phyloP scores from a whole-genome alignment of 1,140 invertebrate species.

The Drosophila guanche region DNA sequence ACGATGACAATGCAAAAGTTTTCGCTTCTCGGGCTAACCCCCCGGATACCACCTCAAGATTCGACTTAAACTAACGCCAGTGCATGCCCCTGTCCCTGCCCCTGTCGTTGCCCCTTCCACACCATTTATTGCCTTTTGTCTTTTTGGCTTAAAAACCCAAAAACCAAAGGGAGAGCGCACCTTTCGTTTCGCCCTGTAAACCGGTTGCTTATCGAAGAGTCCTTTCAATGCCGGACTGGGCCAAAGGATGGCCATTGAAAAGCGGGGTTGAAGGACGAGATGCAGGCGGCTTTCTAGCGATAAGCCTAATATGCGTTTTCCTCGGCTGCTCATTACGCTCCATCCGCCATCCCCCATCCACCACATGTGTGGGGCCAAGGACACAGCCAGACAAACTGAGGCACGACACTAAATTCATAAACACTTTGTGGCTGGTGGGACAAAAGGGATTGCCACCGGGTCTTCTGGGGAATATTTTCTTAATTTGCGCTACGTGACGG shows the following conservation, averaged over 20 bases:
- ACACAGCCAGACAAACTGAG: neutral
- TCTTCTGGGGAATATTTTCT: slow-evolving; percentile 45
- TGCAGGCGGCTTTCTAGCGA: slow-evolving; percentile 55
- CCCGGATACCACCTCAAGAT: slow-evolving; percentile 43
- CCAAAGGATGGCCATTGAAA: neutral
- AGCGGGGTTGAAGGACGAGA: slow-evolving; percentile 53
- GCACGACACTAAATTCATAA: slow-evolving; percentile 77
- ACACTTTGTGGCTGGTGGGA: slow-evolving; percentile 57
- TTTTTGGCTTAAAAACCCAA: slow-evolving; percentile 56
- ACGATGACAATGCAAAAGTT: slow-evolving; percentile 80
- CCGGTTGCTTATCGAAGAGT: slow-evolving; percentile 68
- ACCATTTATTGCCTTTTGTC: slow-evolving; percentile 27
- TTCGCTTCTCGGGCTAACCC: slow-evolving; percentile 17
- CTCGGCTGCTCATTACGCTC: slow-evolving; percentile 71
- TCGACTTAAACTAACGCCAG: too few species aligned
- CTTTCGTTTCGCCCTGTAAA: slow-evolving; percentile 20
- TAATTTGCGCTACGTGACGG: slow-evolving; percentile 68
- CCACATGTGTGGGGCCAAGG: slow-evolving; percentile 15
- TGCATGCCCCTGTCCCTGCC: too few species aligned
- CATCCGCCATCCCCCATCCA: neutral
- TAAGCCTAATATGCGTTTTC: slow-evolving; percentile 76
- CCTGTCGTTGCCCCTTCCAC: too few species aligned
- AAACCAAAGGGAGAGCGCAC: slow-evolving; percentile 43
- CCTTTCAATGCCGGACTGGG: slow-evolving; percentile 55
- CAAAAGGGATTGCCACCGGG: slow-evolving; percentile 62